Evolutionary conservation across 37 sponge, comb jelly and placozoan genomes (phyloP).

Genomic region (Ianthella basta): DNA sequence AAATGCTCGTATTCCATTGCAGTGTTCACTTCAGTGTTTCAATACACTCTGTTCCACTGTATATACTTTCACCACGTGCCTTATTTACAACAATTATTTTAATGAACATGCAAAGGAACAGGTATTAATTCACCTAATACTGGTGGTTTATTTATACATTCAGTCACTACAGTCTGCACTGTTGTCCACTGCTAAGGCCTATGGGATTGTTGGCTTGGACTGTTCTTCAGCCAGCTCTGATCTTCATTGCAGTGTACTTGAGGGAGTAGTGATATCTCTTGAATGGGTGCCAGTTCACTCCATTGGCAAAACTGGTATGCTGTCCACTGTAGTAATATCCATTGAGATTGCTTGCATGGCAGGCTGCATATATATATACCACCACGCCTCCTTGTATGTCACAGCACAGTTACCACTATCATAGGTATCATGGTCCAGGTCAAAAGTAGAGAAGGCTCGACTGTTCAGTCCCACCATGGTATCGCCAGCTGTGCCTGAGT

Average conservation of each 20-base stretch:
- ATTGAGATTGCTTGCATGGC: conserved; percentile 18
- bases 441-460: not conserved
- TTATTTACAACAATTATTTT: no score
- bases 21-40: no score
- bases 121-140: no score
- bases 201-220: no score
- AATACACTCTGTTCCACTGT: no score
- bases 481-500: conserved; percentile 24
- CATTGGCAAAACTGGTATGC: conserved; percentile 4
- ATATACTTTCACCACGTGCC: no score
- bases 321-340: conserved; percentile 18
- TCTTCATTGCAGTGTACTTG: conserved; percentile 26
- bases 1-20: no score
- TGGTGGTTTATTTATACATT: no score
- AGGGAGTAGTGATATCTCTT: conserved; percentile 26
- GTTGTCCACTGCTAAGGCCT: no score
- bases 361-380: conserved; percentile 5
- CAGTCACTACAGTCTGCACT: no score
- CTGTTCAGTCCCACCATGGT: not conserved
- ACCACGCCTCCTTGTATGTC: not conserved
- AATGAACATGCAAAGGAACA: no score
- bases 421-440: conserved; percentile 2
- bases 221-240: not conserved
- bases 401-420: not conserved
- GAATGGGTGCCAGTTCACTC: conserved; percentile 12